Base-by-base conservation (phyloP, 2,113 vertebrate genomes). In the Cyprinodon variegatus region DNA sequence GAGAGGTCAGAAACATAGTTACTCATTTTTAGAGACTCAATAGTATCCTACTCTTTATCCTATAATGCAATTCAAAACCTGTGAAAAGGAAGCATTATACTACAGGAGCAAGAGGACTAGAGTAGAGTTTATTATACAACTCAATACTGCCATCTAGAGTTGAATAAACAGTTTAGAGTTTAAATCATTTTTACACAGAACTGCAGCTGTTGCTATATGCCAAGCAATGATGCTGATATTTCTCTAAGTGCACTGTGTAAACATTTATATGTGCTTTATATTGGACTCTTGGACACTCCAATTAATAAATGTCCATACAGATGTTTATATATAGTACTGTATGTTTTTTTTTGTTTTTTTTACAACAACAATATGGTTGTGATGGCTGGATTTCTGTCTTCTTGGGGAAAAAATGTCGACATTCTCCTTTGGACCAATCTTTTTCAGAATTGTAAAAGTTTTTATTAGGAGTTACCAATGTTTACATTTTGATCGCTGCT, bases 61-160 rank as follows among this genome's bases (percentile, higher is more conserved):
- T 46, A 15, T 14, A 53, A 22, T 22, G 17, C 13, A 40, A 10
- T 20, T 65, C 2, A 70, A n/a, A 15, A 10, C 57, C 41, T 4
- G 3, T 71, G 0, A 0, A 71, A 22, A 39, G 39, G 38, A 40
- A 20, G 48, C 40, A 11, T 14, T 8, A 61, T 67, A 22, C 60
- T 40, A 37, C 4, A 0, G 10, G n/a, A 9, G 3, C 3, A 57
- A 20, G 17, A n/a, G 50, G 50, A 57, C 6, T 57, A 57, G 36
- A 41, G 66, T 38, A 8, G 13, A n/a, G 37, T 38, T 37, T 62
- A 29, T 17, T 7, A 64, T 43, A 29, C 20, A 59, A 68, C 77
- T 79, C 50, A 41, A 84, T 39, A 70, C 70, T 84, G 87, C 82
- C 85, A 79, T 78, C 83, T 83, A 72, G 46, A 70, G 89, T 11